phyloP scores from a whole-genome alignment of 2,797 vertebrate genomes.

The Lophotriccus pileatus region DNA sequence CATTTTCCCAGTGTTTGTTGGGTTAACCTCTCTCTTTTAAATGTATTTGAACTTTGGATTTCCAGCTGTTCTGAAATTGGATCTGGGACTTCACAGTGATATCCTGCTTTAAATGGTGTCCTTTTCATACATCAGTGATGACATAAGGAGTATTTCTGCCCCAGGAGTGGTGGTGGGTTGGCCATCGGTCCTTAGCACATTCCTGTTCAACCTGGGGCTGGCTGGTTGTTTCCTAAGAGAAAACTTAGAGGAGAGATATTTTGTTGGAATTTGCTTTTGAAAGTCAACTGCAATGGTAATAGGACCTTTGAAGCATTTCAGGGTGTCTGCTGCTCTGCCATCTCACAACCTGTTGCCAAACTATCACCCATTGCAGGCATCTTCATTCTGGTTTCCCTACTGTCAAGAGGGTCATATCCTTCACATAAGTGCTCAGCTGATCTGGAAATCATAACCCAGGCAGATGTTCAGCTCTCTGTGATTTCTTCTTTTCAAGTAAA shows the following conservation, averaged over 20 bases:
- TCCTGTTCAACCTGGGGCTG: not conserved
- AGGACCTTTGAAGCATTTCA: not conserved
- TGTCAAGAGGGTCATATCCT: not conserved
- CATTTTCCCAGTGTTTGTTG: not conserved
- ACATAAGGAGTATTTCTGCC: not conserved
- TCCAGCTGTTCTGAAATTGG: not conserved
- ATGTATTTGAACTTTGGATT: not conserved
- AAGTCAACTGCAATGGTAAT: not conserved
- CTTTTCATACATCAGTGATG: not conserved
- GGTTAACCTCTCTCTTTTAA: not conserved
- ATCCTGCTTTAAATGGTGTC: not conserved
- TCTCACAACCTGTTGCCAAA: not conserved
- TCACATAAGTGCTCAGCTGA: not conserved
- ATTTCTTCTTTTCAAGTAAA: not conserved
- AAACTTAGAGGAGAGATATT: not conserved
- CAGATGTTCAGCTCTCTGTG: not conserved
- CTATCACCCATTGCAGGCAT: not conserved
- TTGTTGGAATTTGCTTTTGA: not conserved
- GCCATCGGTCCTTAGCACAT: not conserved
- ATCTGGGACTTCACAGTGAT: not conserved
- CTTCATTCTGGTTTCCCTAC: not conserved
- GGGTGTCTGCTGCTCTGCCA: not conserved
- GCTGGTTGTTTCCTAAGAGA: not conserved
- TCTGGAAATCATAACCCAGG: not conserved
- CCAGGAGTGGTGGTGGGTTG: not conserved